Evolutionary conservation across 1,140 invertebrate species (phyloP), one percentile per base, ranked within the genome.

Genomic region (Drosophila funebris): DNA sequence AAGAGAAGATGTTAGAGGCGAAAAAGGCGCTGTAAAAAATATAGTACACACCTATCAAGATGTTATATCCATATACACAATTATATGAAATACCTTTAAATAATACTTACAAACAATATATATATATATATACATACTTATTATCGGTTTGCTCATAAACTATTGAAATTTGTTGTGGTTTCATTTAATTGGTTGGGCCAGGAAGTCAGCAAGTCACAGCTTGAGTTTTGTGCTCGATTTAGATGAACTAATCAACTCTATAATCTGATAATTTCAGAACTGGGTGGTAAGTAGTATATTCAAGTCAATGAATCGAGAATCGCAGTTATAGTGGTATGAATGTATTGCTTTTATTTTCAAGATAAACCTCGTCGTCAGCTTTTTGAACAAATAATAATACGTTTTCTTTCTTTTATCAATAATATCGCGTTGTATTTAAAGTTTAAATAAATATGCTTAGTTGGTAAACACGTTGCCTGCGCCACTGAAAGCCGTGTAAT

Each of bases 91-190:
- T 77, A 73, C 37, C 44, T 52, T 64, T 16, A 37, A 54, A 78
- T 76, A 61, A 73, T 52, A 68, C 43, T 70, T 54, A 63, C 60
- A 64, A 75, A 68, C 22, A 39, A 54, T 76, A 78, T 52, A 63
- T 62, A 71, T 72, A 76, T 76, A 83, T 77, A 83, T 44, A 85
- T 83, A 78, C 46, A 70, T 73, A 76, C 57, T 52, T 75, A 84
- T 88, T 78, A 83, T 54, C 76, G 77, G 84, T 89, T 89, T 90
- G 85, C 79, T 90, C 78, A 81, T 73, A 78, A 48, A 84, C 63
- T 76, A 73, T 44, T 46, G 27, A 75, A 37, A 41, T 14, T 13
- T 18, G 13, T 36, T 22, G 14, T 29, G 52, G 43, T 77, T 66
- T 64, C 50, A 67, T 63, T 73, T n/a, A 5, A n/a, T 9, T 24